Conservation (phyloP, 2,113 vertebrate species). For the Neogobius melanostomus region DNA sequence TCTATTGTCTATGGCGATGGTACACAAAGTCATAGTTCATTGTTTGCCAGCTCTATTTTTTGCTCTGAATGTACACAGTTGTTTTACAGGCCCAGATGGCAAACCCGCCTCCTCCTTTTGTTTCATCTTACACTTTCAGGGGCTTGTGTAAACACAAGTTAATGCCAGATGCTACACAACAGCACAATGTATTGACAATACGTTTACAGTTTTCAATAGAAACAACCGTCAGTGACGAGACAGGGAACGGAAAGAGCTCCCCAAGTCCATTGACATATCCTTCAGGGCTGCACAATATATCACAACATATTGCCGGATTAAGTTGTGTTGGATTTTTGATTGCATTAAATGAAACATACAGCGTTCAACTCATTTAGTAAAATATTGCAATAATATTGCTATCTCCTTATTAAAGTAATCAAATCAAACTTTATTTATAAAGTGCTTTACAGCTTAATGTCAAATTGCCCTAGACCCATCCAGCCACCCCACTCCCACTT, state of each 20-base stretch:
- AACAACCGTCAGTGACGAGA: not conserved
- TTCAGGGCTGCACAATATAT: no score
- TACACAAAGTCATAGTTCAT: not conserved
- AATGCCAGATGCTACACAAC: not conserved
- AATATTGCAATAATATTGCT: no score
- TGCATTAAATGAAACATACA: no score
- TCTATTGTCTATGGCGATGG: not conserved
- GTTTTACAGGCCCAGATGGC: not conserved
- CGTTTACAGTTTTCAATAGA: not conserved
- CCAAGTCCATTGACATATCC: not conserved
- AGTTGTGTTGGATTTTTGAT: no score
- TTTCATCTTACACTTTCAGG: not conserved
- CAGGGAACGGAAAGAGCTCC: not conserved
- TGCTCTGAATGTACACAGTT: slow-evolving; percentile 1
- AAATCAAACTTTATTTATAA: no score
- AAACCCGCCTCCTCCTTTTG: slow-evolving; percentile 3
- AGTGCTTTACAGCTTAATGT: no score
- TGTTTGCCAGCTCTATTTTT: slow-evolving; percentile 7
- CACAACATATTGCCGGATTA: no score
- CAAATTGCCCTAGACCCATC: no score
- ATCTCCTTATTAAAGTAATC: no score
- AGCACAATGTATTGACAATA: not conserved
- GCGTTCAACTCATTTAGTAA: no score
- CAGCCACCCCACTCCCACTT: no score
- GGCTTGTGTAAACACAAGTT: not conserved